These are phyloP conservation scores for Pseudochirops cupreus DNA, from an alignment of 2,797 vertebrate species.

Conservation along the genomic window DNA sequence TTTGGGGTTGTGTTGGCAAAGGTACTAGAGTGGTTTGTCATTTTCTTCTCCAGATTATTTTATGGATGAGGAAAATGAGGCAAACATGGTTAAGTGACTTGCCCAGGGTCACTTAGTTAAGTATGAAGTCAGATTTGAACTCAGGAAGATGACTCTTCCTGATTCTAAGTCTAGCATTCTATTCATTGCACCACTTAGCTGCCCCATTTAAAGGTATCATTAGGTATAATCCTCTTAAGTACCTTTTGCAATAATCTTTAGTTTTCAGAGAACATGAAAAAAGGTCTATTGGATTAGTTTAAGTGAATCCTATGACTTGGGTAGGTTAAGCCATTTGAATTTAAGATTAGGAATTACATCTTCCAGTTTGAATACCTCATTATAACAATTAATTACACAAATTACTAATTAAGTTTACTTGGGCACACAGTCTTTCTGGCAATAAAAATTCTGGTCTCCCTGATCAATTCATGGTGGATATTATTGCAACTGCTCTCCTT, in stretches of 20 bases:
- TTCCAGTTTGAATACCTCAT: background rate
- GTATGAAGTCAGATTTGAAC: background rate
- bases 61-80: background rate
- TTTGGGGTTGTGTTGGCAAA: background rate
- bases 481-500: background rate
- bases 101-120: background rate
- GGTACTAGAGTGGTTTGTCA: background rate
- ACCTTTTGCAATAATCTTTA: background rate
- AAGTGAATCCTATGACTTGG: constrained; percentile 12
- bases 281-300: background rate
- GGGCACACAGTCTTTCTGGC: background rate
- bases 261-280: constrained; percentile 8
- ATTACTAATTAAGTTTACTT: background rate
- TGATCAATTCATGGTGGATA: background rate
- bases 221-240: background rate
- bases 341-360: constrained; percentile 5
- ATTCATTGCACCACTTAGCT: background rate
- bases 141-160: background rate
- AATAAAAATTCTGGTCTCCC: background rate
- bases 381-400: constrained; percentile 12
- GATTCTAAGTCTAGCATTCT: background rate
- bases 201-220: background rate
- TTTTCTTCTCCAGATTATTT: background rate
- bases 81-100: background rate
- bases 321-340: background rate